These are phyloP conservation scores for Macrostomum lignano DNA, from an alignment of 1,140 invertebrate species.

Conservation along the genomic window DNA sequence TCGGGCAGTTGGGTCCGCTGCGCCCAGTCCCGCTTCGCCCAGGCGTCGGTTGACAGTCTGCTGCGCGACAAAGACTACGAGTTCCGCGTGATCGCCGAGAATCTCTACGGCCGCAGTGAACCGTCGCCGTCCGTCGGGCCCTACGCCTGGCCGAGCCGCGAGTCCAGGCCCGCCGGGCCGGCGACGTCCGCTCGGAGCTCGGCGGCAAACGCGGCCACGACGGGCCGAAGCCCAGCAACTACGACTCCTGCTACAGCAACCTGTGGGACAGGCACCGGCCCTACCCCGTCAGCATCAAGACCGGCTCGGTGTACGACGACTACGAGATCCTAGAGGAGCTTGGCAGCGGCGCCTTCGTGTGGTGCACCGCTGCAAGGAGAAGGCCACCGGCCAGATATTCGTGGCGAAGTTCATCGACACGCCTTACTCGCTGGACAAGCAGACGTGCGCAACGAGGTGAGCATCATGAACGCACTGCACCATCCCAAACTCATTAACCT, in stretches of 20 bases:
- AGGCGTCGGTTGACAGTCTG: slow-evolving; percentile 33
- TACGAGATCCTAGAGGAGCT: slow-evolving; percentile 98
- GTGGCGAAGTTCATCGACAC: slow-evolving; percentile 97
- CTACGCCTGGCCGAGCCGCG: too few relatives aligned
- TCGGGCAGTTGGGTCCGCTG: slow-evolving; percentile 76
- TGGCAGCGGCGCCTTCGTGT: slow-evolving; percentile 79
- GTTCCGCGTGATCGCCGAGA: slow-evolving; percentile 85
- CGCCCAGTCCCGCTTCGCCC: slow-evolving; percentile 40
- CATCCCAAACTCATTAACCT: slow-evolving; percentile 86
- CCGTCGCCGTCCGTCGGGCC: slow-evolving; percentile 44
- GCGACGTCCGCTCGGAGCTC: too few relatives aligned
- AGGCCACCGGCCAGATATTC: slow-evolving; percentile 75
- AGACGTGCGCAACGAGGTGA: slow-evolving; percentile 89
- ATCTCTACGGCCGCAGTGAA: slow-evolving; percentile 77
- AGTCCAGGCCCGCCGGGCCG: too few relatives aligned
- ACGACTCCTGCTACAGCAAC: too few relatives aligned
- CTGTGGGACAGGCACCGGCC: slow-evolving; percentile 85
- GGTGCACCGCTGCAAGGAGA: slow-evolving; percentile 78
- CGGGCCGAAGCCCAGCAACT: too few relatives aligned
- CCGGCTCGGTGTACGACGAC: slow-evolving; percentile 70
- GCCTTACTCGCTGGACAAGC: slow-evolving; percentile 71
- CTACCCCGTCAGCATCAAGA: slow-evolving; percentile 77
- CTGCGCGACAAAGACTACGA: slow-evolving; percentile 52
- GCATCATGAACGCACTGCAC: slow-evolving; percentile 93
- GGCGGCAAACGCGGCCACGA: too few relatives aligned